These are phyloP conservation scores for Centropristis striata DNA, from an alignment of 2,113 vertebrate species.

Conservation along the genomic window DNA sequence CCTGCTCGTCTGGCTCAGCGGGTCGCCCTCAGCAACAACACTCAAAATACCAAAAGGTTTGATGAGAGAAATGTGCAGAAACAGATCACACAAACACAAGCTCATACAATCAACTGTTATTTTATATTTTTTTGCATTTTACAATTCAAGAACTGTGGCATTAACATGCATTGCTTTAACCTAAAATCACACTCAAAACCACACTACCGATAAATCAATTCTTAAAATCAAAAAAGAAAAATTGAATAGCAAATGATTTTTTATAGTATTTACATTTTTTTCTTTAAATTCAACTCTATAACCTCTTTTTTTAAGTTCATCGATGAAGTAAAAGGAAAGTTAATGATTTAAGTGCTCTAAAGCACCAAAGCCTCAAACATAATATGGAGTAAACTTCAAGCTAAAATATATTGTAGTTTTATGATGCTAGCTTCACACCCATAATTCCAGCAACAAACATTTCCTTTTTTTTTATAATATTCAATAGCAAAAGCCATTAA, in stretches of 20 bases:
- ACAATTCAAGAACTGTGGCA: constrained; percentile 74
- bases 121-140: constrained; percentile 84
- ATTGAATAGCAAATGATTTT: constrained; percentile 81
- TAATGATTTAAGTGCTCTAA: constrained; percentile 72
- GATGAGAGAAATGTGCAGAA: neutral
- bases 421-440: constrained; percentile 68
- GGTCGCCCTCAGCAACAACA: neutral
- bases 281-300: constrained; percentile 71
- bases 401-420: constrained; percentile 70
- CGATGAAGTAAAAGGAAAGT: constrained; percentile 60
- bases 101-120: constrained; percentile 76
- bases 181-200: constrained; percentile 76
- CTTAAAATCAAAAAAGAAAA: constrained; percentile 73
- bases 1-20: neutral
- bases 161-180: constrained; percentile 76
- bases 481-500: constrained; percentile 67
- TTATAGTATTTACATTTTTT: constrained; percentile 84
- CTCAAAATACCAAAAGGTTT: neutral
- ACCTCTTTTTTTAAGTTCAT: constrained; percentile 67
- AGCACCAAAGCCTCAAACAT: constrained; percentile 77
- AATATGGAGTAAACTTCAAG: constrained; percentile 72
- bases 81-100: constrained; percentile 53
- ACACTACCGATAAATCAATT: constrained; percentile 72
- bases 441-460: constrained; percentile 65
- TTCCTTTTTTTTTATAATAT: constrained; percentile 34